Conservation (phyloP, 2,888 invertebrate genomes). For the Patella ulyssiponensis region DNA sequence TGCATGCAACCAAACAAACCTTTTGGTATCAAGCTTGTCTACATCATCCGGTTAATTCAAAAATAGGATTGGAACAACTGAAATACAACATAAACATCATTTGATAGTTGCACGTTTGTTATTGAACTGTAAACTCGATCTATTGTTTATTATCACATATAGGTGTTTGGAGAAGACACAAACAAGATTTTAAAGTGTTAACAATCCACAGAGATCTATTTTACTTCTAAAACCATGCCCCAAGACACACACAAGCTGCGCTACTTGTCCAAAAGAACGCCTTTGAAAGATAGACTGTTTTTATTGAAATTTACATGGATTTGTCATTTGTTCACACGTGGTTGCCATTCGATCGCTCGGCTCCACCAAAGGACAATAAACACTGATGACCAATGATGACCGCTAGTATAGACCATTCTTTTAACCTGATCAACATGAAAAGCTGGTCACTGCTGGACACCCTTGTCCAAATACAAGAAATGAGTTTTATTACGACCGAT, state of each 20-base stretch:
- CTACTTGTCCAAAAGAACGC: background rate
- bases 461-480: background rate
- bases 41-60: conserved; percentile 4
- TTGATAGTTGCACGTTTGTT: background rate
- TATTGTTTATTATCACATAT: conserved; percentile 1
- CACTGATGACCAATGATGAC: conserved; percentile 9
- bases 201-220: background rate
- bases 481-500: background rate
- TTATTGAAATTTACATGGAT: no score
- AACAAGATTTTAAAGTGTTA: no score
- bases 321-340: conserved; percentile 3
- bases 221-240: background rate
- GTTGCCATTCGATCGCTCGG: background rate
- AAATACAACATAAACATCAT: background rate
- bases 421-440: conserved; percentile 8
- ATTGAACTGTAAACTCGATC: background rate
- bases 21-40: background rate
- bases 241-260: conserved; percentile 5
- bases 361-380: conserved; percentile 1
- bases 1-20: background rate
- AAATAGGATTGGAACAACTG: background rate
- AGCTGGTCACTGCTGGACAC: conserved; percentile 2
- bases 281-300: no score
- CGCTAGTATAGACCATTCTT: conserved; percentile 1
- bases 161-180: background rate